Percentiles rank a stretch among this genome's conserved stretches.
Evolutionary conservation across 2,113 vertebrate species (phyloP).

Genomic region (Tychaedon coryphoeus): DNA sequence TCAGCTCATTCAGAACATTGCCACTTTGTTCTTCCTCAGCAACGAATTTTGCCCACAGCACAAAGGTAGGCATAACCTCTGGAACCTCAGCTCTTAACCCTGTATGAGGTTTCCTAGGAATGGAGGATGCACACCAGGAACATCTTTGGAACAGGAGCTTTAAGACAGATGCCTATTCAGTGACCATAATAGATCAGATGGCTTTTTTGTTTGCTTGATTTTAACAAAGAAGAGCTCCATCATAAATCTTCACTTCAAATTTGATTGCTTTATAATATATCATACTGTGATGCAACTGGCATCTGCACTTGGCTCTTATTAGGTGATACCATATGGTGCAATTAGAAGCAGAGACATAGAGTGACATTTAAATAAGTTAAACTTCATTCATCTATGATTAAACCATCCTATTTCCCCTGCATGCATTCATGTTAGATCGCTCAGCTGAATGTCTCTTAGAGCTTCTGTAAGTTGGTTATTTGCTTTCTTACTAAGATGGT

Average conservation of each 20-base stretch:
- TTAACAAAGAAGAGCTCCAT: conserved; percentile 8
- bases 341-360: conserved; percentile 10
- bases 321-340: conserved; percentile 49
- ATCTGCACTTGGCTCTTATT: conserved; percentile 37
- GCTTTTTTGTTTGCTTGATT: conserved; percentile 34
- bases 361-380: conserved; percentile 15
- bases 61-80: neutral
- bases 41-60: neutral
- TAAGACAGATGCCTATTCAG: neutral
- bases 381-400: neutral
- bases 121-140: accelerated
- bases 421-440: neutral
- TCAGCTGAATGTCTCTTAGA: neutral
- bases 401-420: neutral
- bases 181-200: neutral
- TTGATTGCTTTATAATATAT: conserved; percentile 52
- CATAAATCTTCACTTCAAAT: conserved; percentile 58
- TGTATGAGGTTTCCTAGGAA: neutral
- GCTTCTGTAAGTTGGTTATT: neutral
- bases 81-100: neutral
- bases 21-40: neutral
- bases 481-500: neutral
- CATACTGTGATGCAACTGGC: conserved; percentile 34
- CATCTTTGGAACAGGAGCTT: neutral
- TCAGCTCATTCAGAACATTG: neutral